phyloP scores from a whole-genome alignment of 2,113 vertebrate genomes.

The Stegostoma tigrinum region DNA sequence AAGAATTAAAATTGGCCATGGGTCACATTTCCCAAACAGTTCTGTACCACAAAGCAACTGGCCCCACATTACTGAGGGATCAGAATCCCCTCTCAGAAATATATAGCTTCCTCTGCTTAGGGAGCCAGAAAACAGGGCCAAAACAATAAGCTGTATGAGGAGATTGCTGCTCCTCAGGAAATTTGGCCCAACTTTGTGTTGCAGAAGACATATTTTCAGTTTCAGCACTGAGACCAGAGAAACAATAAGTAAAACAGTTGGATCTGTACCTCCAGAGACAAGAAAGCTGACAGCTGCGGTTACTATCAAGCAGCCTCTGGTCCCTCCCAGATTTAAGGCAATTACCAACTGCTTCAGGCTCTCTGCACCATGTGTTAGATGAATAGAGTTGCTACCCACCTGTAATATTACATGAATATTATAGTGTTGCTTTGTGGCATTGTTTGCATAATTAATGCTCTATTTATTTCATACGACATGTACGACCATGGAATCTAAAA shows the following conservation, averaged over 20 bases:
- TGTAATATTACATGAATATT: not conserved
- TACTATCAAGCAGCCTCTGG: not conserved
- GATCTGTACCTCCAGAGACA: not conserved
- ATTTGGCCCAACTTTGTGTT: not conserved
- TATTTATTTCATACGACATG: not conserved
- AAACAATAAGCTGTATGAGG: too few species aligned
- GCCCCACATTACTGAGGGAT: too few species aligned
- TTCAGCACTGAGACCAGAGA: not conserved
- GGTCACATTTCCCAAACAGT: too few species aligned
- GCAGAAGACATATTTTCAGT: not conserved
- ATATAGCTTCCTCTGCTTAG: too few species aligned
- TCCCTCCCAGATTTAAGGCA: not conserved
- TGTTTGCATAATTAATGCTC: not conserved
- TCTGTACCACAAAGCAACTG: too few species aligned
- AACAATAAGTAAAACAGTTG: not conserved
- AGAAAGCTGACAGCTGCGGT: not conserved
- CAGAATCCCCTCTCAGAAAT: too few species aligned
- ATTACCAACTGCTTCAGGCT: not conserved
- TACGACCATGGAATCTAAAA: not conserved
- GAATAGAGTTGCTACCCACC: not conserved
- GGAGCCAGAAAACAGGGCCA: too few species aligned
- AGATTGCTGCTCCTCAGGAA: too few species aligned
- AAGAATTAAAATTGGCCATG: too few species aligned
- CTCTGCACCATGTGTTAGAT: not conserved
- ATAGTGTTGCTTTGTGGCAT: not conserved